Evolutionary conservation across 1,140 invertebrate genomes (phyloP), one percentile per base, ranked within the genome.

Genomic region (Scylla paramamosain): DNA sequence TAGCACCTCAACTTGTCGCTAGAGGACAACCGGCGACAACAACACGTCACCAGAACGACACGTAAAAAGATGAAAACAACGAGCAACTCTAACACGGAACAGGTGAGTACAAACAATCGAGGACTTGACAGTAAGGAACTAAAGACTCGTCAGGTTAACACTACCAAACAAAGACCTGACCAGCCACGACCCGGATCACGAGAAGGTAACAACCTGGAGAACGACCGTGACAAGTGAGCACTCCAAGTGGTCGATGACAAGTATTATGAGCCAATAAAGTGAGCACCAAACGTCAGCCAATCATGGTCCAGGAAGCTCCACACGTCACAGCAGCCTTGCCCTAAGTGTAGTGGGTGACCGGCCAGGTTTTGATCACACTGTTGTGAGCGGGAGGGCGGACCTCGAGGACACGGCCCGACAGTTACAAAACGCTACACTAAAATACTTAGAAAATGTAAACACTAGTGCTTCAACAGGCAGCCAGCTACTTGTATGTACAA

Each of bases 231-330:
- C 89, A 29, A 92, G 67, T 59, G 59, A 92, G 91, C 91, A 59
- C 91, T 31, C 91, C 28, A 32, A 52, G 67, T 59, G 48, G 46
- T 67, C 46, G 46, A 92, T 67, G 29, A 93, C 46, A 93, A 46
- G 20, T 31, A 93, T 39, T 88, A 59, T 88, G 92, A 88, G 92
- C 84, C 92, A 48, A 93, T 48, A 39, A 86, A 59, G 46, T 86
- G 84, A 93, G 92, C 92, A 93, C 92, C 92, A 93, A 45, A 48
- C 86, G 92, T 88, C 46, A 52, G 32, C 92, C 92, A 84, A 86
- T 93, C 67, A 59, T 45, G 8, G 90, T 77, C 90, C 90, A 59
- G 67, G 67, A 67, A 91, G 52, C 52, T 91, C 59, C 29, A 28
- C 59, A 77, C 52, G 59, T 77, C 48, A 67, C 48, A 91, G 90